Evolutionary conservation across 2,797 vertebrate species (phyloP), one percentile per base, ranked within the genome.

Genomic region (Spinibarbus caldwelli): DNA sequence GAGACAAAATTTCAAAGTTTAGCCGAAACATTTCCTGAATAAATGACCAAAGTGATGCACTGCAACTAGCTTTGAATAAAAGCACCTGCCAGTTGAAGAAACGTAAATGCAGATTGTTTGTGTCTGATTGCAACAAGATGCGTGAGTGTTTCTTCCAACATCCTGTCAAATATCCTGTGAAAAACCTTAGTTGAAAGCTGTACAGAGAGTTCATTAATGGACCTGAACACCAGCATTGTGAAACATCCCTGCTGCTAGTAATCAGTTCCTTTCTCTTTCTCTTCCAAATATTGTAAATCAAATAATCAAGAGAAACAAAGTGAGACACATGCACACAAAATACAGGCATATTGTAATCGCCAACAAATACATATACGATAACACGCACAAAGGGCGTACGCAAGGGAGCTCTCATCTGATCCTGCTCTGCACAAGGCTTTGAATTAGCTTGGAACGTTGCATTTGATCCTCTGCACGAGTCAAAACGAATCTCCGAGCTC

Each of bases 381-480:
- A 57, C 66, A 41, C 29, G n/a, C 75, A 59, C 82, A 70, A 31
- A 67, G 75, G 71, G 38, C 29, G 15, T 45, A 52, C 59, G 41
- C 77, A 70, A 68, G 82, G 36, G 64, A 84, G 57, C 47, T 62
- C 78, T 84, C 83, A 82, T 82, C 79, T 81, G 71, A 77, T 41
- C 80, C 52, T 47, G 52, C 26, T 76, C 81, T 45, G 36, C 19
- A 66, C 82, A 79, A 83, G n/a, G 79, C 84, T 86, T 91, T 76
- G 85, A 88, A 83, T 85, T 66, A 80, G 75, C 73, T 49, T 45
- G 59, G 59, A 75, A 64, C 41, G 36, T 66, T 89, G 31, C 82
- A 84, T 85, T 85, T 87, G 82, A 89, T 85, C 83, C 86, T 81
- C 49, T 62, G 73, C 86, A 88, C 6, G 64, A 86, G 85, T 90